phyloP scores from a whole-genome alignment of 1,140 invertebrate genomes.

The Nasonia vitripennis region DNA sequence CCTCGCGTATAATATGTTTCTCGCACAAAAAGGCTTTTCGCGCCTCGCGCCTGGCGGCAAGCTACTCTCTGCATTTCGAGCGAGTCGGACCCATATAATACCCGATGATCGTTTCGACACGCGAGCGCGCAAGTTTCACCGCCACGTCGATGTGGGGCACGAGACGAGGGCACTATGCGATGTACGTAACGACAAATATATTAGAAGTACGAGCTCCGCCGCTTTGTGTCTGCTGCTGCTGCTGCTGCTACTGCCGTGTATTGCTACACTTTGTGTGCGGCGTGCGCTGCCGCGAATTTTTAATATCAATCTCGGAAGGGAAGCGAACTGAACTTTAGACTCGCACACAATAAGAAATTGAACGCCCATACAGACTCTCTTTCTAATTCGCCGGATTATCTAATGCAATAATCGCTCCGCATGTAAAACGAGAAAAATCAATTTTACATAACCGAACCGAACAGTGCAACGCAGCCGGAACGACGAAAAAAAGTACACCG shows the following conservation, averaged over 20 bases:
- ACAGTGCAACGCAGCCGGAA: too few species aligned
- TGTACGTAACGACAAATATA: constrained; percentile 9
- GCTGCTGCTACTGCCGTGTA: constrained; percentile 30
- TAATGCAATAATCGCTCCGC: background rate
- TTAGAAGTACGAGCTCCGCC: constrained; percentile 47
- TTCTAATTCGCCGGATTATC: background rate
- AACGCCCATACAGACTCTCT: too few species aligned
- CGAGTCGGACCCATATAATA: constrained; percentile 11
- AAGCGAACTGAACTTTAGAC: background rate
- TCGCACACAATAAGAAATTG: too few species aligned
- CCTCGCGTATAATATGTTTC: background rate
- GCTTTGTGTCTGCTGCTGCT: constrained; percentile 59
- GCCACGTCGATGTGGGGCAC: too few species aligned
- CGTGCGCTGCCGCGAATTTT: constrained; percentile 27
- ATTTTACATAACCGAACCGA: background rate
- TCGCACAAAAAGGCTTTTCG: constrained; percentile 21
- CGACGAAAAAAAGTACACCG: too few species aligned
- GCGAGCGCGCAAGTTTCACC: constrained; percentile 15
- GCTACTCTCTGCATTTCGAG: background rate
- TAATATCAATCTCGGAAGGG: constrained; percentile 22
- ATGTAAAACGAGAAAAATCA: background rate
- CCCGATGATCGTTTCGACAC: constrained; percentile 30
- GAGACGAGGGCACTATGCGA: background rate
- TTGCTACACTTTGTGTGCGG: constrained; percentile 54
- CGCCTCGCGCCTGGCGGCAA: too few species aligned